phyloP scores from a whole-genome alignment of 1,140 invertebrate genomes.

The Doryteuthis pealeii region DNA sequence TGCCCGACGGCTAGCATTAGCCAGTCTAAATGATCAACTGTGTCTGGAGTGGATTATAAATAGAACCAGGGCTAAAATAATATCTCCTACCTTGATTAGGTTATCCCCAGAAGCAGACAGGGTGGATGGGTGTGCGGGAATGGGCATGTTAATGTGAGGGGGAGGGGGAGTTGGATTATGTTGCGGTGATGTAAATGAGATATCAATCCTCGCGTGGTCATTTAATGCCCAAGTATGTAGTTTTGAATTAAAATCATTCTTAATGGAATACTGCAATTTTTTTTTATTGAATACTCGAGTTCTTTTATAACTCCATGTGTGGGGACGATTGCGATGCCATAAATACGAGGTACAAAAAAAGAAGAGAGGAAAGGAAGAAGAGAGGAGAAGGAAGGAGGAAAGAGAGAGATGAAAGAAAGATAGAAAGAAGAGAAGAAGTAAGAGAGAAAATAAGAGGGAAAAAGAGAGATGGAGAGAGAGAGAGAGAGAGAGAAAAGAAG shows the following conservation, averaged over 20 bases:
- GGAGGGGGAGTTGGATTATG: too few relatives aligned
- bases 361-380: too few relatives aligned
- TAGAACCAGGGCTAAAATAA: too few relatives aligned
- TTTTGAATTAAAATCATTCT: not conserved
- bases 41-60: too few relatives aligned
- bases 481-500: not conserved
- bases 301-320: not conserved
- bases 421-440: not conserved
- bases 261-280: not conserved
- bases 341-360: too few relatives aligned
- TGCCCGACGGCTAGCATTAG: too few relatives aligned
- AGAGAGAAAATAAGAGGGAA: not conserved
- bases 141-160: too few relatives aligned
- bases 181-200: too few relatives aligned
- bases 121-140: too few relatives aligned
- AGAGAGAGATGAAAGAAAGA: not conserved
- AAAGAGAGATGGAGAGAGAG: not conserved
- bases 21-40: too few relatives aligned
- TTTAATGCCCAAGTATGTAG: not conserved
- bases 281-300: not conserved
- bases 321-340: not conserved
- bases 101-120: too few relatives aligned
- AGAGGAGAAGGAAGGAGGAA: not conserved
- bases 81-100: too few relatives aligned
- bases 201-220: not conserved